A percentile compares a stretch with the other conserved stretches of the same genome.
These are phyloP conservation scores for Poeciliopsis gracilis DNA, from an alignment of 2,797 vertebrate genomes.

Conservation along the genomic window DNA sequence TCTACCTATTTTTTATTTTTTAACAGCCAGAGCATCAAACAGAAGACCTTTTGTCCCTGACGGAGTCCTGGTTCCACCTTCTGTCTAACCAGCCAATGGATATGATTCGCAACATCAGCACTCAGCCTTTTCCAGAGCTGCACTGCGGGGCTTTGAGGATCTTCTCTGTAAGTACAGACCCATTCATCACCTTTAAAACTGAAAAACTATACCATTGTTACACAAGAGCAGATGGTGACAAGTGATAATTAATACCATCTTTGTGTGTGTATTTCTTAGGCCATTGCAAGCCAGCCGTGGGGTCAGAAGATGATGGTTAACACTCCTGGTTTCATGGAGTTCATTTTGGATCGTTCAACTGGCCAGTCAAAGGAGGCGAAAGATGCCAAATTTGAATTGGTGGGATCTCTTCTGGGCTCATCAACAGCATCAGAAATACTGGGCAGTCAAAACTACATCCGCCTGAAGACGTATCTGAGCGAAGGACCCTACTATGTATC, in stretches of 20 bases:
- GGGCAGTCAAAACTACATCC: constrained; percentile 89
- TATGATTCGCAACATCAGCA: constrained; percentile 89
- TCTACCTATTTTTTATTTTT: constrained; percentile 7
- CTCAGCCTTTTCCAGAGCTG: constrained; percentile 94
- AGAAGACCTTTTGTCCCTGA: constrained; percentile 91
- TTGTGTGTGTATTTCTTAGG: constrained; percentile 74
- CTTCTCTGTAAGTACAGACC: constrained; percentile 85
- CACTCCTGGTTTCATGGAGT: constrained; percentile 94
- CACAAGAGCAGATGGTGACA: not conserved
- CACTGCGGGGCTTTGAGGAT: constrained; percentile 88
- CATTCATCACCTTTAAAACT: not conserved
- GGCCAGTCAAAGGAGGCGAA: constrained; percentile 91
- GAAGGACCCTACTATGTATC: constrained; percentile 93
- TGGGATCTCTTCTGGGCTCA: constrained; percentile 88
- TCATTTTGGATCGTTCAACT: constrained; percentile 89
- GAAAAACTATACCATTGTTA: not conserved
- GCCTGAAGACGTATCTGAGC: constrained; percentile 86
- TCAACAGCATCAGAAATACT: constrained; percentile 85
- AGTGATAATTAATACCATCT: not conserved
- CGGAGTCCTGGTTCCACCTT: constrained; percentile 90
- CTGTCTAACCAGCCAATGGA: constrained; percentile 88
- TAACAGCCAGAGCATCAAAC: constrained; percentile 91
- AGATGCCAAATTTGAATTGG: constrained; percentile 94
- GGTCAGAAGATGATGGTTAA: constrained; percentile 91
- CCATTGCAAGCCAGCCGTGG: constrained; percentile 91